A percentile compares a stretch with the other conserved stretches of the same genome.
Conservation (phyloP, 2,888 invertebrate genomes). For the Glomeris marginata region DNA sequence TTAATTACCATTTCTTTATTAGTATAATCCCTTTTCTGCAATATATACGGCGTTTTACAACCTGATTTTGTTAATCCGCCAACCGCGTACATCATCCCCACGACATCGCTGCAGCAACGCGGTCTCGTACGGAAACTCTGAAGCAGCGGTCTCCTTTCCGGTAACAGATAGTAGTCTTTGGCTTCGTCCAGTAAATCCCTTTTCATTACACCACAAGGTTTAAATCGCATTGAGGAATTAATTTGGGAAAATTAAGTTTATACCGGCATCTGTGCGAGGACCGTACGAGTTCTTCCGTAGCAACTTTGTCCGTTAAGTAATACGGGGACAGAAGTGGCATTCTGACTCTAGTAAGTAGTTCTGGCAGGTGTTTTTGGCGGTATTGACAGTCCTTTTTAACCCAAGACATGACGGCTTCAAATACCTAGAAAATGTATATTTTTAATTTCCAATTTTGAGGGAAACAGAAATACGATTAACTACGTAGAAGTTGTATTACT, state of each 20-base stretch:
- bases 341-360: constrained; percentile 56
- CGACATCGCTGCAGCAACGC: constrained; percentile 52
- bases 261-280: constrained; percentile 61
- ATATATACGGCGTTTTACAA: constrained; percentile 15
- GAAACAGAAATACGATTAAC: background rate
- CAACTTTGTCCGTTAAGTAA: constrained; percentile 63
- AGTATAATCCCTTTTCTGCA: background rate
- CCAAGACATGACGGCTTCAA: constrained; percentile 72
- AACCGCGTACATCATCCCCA: constrained; percentile 71
- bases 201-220: constrained; percentile 8
- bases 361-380: constrained; percentile 45
- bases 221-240: too few relatives aligned
- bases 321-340: constrained; percentile 66
- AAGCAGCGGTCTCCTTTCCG: constrained; percentile 58
- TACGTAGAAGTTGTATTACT: constrained; percentile 24
- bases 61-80: constrained; percentile 71
- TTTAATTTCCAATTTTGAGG: background rate
- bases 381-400: constrained; percentile 45
- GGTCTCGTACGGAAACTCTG: constrained; percentile 62
- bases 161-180: constrained; percentile 71
- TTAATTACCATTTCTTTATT: background rate
- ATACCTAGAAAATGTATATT: constrained; percentile 38
- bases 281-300: constrained; percentile 58
- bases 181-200: constrained; percentile 75
- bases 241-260: background rate